These are phyloP conservation scores for Euwallacea similis DNA, from an alignment of 1,140 invertebrate species.

Conservation along the genomic window DNA sequence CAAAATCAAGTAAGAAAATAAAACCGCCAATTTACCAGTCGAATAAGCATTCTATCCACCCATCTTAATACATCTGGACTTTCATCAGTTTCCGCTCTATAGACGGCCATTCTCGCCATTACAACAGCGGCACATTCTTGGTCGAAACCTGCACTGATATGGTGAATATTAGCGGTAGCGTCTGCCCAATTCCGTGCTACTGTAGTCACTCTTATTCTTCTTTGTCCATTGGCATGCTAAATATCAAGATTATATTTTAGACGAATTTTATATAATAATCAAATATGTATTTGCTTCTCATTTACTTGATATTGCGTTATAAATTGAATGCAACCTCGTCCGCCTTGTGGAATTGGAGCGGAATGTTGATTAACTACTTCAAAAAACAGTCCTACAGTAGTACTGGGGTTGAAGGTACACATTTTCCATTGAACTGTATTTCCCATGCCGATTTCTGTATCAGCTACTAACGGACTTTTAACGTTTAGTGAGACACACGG, in stretches of 20 bases:
- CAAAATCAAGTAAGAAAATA: neutral
- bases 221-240: constrained; percentile 90
- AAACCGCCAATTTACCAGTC: constrained; percentile 69
- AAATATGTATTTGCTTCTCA: constrained; percentile 5
- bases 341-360: constrained; percentile 92
- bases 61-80: constrained; percentile 96
- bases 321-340: constrained; percentile 95
- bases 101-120: constrained; percentile 96
- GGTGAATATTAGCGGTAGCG: constrained; percentile 75
- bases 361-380: constrained; percentile 97
- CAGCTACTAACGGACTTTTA: constrained; percentile 88
- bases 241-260: constrained; percentile 71
- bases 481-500: constrained; percentile 93
- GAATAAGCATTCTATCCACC: constrained; percentile 97
- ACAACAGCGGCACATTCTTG: constrained; percentile 96
- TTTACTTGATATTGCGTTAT: constrained; percentile 76
- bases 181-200: constrained; percentile 92
- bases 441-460: constrained; percentile 96
- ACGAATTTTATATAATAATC: constrained; percentile 5
- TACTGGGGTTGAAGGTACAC: constrained; percentile 90
- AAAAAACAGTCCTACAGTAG: constrained; percentile 93
- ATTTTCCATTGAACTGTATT: constrained; percentile 99
- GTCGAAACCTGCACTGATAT: constrained; percentile 92
- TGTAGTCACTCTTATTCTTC: constrained; percentile 94
- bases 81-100: constrained; percentile 94